Base-by-base conservation (phyloP, 2,888 invertebrate genomes). In the Bugulina stolonifera region DNA sequence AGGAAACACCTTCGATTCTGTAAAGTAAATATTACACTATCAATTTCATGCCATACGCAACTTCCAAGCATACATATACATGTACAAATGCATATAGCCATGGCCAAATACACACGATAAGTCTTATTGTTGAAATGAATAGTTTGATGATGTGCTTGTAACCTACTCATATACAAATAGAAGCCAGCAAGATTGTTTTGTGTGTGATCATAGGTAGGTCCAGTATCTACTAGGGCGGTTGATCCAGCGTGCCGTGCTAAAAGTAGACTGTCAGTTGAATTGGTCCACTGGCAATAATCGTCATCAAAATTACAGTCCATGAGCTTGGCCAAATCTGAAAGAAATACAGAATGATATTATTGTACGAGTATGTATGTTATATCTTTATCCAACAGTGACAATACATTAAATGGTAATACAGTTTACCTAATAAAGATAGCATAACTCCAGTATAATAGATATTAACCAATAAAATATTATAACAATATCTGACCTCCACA, bases 401-500 rank as follows among this genome's bases (percentile, higher is more conserved):
- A n/a, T n/a, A n/a, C n/a, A n/a, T n/a, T n/a, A n/a, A n/a, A n/a
- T n/a, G n/a, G n/a, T n/a, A n/a, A n/a, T n/a, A n/a, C n/a, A n/a
- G n/a, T n/a, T n/a, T n/a, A n/a, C n/a, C n/a, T n/a, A n/a, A n/a
- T n/a, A n/a, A n/a, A n/a, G n/a, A n/a, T n/a, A n/a, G n/a, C n/a
- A n/a, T n/a, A n/a, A n/a, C n/a, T n/a, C n/a, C n/a, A n/a, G n/a
- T n/a, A n/a, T n/a, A n/a, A n/a, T n/a, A n/a, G n/a, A n/a, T n/a
- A n/a, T n/a, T n/a, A n/a, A n/a, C n/a, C n/a, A n/a, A n/a, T n/a
- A n/a, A n/a, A n/a, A n/a, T n/a, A n/a, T n/a, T n/a, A n/a, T n/a
- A n/a, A n/a, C n/a, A n/a, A n/a, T n/a, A n/a, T n/a, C 55, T 55
- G 3, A 64, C 64, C 64, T n/a, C 64, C 64, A 64, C 64, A 64